Conservation (phyloP, 30 jellyfish, hydroid and myxozoan genomes). For the Aurelia coerulea region DNA sequence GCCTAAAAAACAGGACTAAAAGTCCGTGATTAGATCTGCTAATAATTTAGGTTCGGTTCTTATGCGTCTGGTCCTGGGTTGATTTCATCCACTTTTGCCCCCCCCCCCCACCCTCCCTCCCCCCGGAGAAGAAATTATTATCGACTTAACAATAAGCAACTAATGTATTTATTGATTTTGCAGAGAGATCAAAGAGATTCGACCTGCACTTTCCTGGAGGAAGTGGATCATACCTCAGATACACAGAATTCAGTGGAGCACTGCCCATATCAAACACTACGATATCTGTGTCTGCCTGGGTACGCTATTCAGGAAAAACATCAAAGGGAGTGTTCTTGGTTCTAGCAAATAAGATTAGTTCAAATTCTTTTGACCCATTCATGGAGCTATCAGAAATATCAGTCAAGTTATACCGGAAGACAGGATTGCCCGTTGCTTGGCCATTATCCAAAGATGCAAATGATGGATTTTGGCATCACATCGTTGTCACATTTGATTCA, state of each 20-base stretch:
- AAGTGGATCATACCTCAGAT: slow-evolving; percentile 60
- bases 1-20: too few species aligned
- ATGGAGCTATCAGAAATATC: slow-evolving; percentile 16
- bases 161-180: neutral
- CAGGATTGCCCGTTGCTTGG: slow-evolving; percentile 14
- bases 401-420: slow-evolving; percentile 6
- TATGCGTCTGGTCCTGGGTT: neutral
- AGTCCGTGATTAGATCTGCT: too few species aligned
- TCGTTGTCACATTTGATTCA: slow-evolving; percentile 45
- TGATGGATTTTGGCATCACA: slow-evolving; percentile 83
- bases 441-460: slow-evolving; percentile 37
- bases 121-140: too few species aligned
- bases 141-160: too few species aligned
- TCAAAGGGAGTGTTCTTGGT: slow-evolving; percentile 29
- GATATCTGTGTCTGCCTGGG: slow-evolving; percentile 71
- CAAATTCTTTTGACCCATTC: neutral
- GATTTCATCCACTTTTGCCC: neutral
- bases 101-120: too few species aligned
- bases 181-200: slow-evolving; percentile 80
- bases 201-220: slow-evolving; percentile 90
- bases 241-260: slow-evolving; percentile 27
- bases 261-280: neutral
- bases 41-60: neutral
- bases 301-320: slow-evolving; percentile 56
- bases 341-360: slow-evolving; percentile 16